Conservation (phyloP, 2,797 vertebrate genomes). For the Amblyraja radiata region DNA sequence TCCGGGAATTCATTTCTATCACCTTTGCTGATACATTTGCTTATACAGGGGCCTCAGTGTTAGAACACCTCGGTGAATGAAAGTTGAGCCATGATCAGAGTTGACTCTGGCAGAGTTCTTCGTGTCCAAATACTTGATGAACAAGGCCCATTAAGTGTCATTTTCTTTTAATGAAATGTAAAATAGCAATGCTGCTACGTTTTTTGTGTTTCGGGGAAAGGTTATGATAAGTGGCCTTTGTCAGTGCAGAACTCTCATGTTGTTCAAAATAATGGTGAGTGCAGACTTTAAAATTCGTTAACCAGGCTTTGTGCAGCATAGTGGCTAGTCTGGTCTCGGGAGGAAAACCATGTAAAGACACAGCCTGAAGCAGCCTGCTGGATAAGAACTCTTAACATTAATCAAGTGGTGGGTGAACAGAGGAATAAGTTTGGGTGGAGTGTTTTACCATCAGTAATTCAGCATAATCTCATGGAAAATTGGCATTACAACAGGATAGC, state of each 20-base stretch:
- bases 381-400: constrained; percentile 14
- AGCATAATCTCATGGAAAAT: not conserved
- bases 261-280: constrained; percentile 8
- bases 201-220: not conserved
- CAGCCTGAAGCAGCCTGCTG: not conserved
- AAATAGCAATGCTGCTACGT: not conserved
- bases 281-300: not conserved
- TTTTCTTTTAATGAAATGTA: constrained; percentile 5
- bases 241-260: not conserved
- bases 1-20: not conserved
- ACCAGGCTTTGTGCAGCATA: constrained; percentile 1
- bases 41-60: not conserved
- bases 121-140: not conserved
- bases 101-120: not conserved
- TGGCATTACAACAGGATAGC: too few relatives aligned
- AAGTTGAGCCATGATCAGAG: not conserved
- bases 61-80: not conserved
- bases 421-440: not conserved
- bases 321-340: not conserved
- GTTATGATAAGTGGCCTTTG: not conserved
- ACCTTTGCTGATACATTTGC: not conserved
- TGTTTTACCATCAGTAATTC: not conserved
- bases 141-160: not conserved
- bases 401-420: not conserved
- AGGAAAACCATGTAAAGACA: not conserved